These are phyloP conservation scores for Harpalus rufipes DNA, from an alignment of 2,888 invertebrate genomes.

Conservation along the genomic window DNA sequence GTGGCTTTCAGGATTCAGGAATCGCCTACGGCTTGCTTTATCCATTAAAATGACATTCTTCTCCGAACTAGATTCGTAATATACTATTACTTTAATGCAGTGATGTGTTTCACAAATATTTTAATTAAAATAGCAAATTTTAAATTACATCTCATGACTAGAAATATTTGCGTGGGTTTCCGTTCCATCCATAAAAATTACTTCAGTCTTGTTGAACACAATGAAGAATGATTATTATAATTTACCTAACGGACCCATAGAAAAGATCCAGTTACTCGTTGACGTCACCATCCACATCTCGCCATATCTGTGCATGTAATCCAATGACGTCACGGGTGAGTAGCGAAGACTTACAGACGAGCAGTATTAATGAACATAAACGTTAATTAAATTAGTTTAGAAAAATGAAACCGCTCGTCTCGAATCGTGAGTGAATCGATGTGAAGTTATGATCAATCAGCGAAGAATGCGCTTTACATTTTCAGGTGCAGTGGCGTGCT, in stretches of 20 bases:
- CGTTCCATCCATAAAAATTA: not conserved
- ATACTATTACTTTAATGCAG: too few relatives aligned
- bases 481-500: not conserved
- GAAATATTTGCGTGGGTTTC: not conserved
- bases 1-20: too few relatives aligned
- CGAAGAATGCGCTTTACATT: slow-evolving; percentile 18
- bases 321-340: not conserved
- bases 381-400: slow-evolving; percentile 34
- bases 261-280: slow-evolving; percentile 20
- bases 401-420: slow-evolving; percentile 26
- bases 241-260: slow-evolving; percentile 27
- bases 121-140: not conserved
- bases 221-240: slow-evolving; percentile 23
- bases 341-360: slow-evolving; percentile 10
- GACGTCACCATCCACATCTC: slow-evolving; percentile 26
- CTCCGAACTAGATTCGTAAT: too few relatives aligned
- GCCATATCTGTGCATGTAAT: slow-evolving; percentile 19
- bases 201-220: not conserved
- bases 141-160: not conserved
- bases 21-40: too few relatives aligned
- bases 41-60: too few relatives aligned
- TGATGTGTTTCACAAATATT: too few relatives aligned
- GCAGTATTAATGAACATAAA: slow-evolving; percentile 3
- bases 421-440: not conserved
- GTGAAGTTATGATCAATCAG: slow-evolving; percentile 11